Base-by-base conservation (phyloP, 2,888 invertebrate genomes). In the Neria commutata region DNA sequence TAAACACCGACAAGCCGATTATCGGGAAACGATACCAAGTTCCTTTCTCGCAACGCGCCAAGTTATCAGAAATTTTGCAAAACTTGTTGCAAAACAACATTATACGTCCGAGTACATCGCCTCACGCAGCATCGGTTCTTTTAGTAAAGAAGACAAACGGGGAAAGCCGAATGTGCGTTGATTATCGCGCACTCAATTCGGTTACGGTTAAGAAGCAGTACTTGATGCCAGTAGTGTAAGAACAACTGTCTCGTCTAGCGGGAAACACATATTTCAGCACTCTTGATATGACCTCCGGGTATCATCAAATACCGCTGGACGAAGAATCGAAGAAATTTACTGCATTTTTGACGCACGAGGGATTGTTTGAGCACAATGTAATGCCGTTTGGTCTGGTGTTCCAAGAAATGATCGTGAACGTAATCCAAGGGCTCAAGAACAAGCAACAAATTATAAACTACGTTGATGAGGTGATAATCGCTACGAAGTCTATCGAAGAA, bases 331-430 rank as follows among this genome's bases (percentile, higher is more conserved):
- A 68, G 11, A 63, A 61, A 2, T 72, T 69, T 17, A 78, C 76
- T 0, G 72, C 71, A 0, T 73, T 77, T 40, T 65, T 70, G 2
- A 80, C 75, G 4, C 70, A 68, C 0, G 72, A 71, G 40, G 74
- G 74, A 11, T 61, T 73, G 3, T 77, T 65, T 40, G 69, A 77
- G 62, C 76, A 67, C 50, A 48, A 61, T 1, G 33, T 63, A 0
- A 72, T 78, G 71, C 73, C 75, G 2, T 81, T 78, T 59, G 79
- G 77, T 2, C 61, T 77, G 5, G 42, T 64, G 1, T 79, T 37
- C 37, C 19, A 63, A 5, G 60, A 60, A 23, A 54, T 58, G 2
- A 55, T 55, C 17, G 23, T 29, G 25, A 16, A n/a, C n/a, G 37
- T 37, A 37, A 37, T 37, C 6, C n/a, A n/a, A n/a, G n/a, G n/a